Conservation (phyloP, 2,797 vertebrate genomes). For the Tolypeutes matacus region DNA sequence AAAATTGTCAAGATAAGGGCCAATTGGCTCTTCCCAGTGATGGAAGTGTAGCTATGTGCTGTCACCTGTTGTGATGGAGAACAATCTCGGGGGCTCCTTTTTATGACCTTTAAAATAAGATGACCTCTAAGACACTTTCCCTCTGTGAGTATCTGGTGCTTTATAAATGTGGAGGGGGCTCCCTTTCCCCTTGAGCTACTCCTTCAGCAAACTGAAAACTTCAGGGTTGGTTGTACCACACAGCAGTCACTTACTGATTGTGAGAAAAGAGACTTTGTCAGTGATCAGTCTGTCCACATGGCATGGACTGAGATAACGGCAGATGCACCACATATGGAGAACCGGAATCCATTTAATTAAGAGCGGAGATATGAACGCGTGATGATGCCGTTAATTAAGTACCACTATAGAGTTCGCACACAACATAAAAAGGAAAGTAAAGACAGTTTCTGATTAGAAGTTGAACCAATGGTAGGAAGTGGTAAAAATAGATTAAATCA, state of each 20-base stretch:
- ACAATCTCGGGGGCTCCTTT: neutral
- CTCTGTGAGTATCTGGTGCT: neutral
- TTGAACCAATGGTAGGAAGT: constrained; percentile 13
- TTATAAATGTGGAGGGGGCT: neutral
- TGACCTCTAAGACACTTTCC: neutral
- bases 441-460: neutral
- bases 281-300: neutral
- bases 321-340: neutral
- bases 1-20: neutral
- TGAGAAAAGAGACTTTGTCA: constrained; percentile 34
- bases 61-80: neutral
- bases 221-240: neutral
- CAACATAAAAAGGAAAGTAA: neutral
- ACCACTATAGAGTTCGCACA: neutral
- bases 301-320: neutral
- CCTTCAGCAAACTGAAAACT: neutral
- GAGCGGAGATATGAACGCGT: neutral
- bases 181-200: neutral
- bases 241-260: neutral
- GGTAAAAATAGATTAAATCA: neutral
- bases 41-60: neutral
- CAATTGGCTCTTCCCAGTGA: neutral
- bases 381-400: constrained; percentile 31
- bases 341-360: constrained; percentile 47
- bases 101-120: neutral